Conservation (phyloP, 2,888 invertebrate genomes). For the Koerneria pararmatus region DNA sequence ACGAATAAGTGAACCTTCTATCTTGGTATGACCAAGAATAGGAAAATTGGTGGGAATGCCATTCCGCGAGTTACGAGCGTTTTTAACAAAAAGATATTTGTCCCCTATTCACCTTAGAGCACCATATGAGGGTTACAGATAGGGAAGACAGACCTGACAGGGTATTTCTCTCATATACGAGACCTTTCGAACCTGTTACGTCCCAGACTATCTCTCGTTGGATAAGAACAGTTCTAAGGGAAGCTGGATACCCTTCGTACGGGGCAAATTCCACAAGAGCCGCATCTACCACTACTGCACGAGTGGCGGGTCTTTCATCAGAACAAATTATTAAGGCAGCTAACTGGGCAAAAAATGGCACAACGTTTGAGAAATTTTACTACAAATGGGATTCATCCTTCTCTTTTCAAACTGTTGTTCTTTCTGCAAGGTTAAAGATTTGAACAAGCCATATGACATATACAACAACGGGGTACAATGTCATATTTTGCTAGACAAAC, state of each 20-base stretch:
- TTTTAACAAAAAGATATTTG: slow-evolving; percentile 1
- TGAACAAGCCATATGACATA: slow-evolving; percentile 1
- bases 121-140: background rate
- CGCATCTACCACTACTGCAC: slow-evolving; percentile 1
- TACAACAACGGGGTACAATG: background rate
- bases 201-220: slow-evolving; percentile 6
- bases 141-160: background rate
- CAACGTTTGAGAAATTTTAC: slow-evolving; percentile 10
- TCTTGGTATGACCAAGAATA: slow-evolving; percentile 20
- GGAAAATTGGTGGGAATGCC: background rate
- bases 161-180: background rate
- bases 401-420: background rate
- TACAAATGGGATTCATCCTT: slow-evolving; percentile 8
- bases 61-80: slow-evolving; percentile 4
- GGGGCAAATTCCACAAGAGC: slow-evolving; percentile 12
- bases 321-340: background rate
- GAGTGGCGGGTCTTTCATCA: background rate
- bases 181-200: background rate
- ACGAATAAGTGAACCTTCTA: background rate
- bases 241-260: background rate
- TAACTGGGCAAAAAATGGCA: background rate
- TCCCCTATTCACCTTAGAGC: too few relatives aligned
- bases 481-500: slow-evolving; percentile 9
- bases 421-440: background rate
- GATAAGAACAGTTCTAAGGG: background rate